Conservation (phyloP, 2,888 invertebrate genomes). For the Scaptomyza reducta region DNA sequence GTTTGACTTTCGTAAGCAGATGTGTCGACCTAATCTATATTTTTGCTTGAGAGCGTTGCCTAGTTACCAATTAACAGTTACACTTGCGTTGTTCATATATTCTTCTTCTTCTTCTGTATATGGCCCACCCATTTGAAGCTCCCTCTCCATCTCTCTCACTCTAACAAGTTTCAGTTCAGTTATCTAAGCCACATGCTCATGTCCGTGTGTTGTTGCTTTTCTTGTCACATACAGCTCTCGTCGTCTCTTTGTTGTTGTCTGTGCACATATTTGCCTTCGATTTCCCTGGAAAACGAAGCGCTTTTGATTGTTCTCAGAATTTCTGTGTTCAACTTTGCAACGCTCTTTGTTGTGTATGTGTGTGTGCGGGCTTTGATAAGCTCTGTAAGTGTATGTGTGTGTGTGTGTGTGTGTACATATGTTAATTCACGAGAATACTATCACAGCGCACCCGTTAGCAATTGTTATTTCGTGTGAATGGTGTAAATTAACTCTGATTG, state of each 20-base stretch:
- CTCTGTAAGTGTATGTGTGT: slow-evolving; percentile 11
- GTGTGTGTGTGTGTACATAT: slow-evolving; percentile 5
- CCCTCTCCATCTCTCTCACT: background rate
- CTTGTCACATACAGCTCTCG: slow-evolving; percentile 1
- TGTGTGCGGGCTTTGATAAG: slow-evolving; percentile 37
- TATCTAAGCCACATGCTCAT: slow-evolving; percentile 30
- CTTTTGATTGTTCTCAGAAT: slow-evolving; percentile 77
- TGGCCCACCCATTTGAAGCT: slow-evolving; percentile 21
- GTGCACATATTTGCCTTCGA: slow-evolving; percentile 67
- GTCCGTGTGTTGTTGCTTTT: background rate
- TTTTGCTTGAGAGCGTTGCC: slow-evolving; percentile 18
- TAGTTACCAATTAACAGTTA: slow-evolving; percentile 21
- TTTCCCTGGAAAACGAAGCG: slow-evolving; percentile 70
- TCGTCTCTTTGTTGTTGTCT: background rate
- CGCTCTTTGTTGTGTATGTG: slow-evolving; percentile 20
- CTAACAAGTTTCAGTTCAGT: slow-evolving; percentile 9
- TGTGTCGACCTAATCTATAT: slow-evolving; percentile 43
- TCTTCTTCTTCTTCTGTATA: background rate
- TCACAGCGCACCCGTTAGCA: slow-evolving; percentile 34
- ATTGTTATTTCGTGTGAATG: slow-evolving; percentile 25
- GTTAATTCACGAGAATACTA: slow-evolving; percentile 29
- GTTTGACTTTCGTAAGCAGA: slow-evolving; percentile 40
- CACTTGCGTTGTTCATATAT: background rate
- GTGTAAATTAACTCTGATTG: slow-evolving; percentile 22
- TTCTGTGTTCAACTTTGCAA: slow-evolving; percentile 66